Evolutionary conservation across 2,113 vertebrate genomes (phyloP).

Genomic region (Melanerpes formicivorus): DNA sequence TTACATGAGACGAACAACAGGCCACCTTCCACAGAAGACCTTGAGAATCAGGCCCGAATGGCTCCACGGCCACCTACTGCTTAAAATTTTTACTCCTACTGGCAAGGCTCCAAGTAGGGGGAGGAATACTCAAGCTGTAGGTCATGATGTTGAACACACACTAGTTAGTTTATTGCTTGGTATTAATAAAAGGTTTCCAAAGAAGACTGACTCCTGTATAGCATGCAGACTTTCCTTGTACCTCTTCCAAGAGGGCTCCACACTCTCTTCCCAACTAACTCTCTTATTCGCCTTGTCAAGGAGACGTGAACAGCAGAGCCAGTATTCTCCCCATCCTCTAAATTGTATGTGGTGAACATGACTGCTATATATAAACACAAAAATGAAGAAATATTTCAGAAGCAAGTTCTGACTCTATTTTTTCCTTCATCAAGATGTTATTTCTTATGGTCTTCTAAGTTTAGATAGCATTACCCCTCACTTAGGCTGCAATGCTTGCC

Average conservation of each 20-base stretch:
- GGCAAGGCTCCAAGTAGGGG: neutral
- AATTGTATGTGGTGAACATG: slow-evolving; percentile 11
- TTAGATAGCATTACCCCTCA: slow-evolving; percentile 13
- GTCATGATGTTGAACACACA: slow-evolving; percentile 48
- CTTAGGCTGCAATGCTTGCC: neutral
- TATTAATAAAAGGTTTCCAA: slow-evolving; percentile 58
- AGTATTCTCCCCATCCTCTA: neutral
- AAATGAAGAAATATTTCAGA: neutral
- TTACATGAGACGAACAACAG: neutral
- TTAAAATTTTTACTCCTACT: neutral
- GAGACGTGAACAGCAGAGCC: neutral
- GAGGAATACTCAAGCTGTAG: neutral
- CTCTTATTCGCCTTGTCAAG: slow-evolving; percentile 39
- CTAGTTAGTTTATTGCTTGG: slow-evolving; percentile 31
- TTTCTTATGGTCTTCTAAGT: neutral
- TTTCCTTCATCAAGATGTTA: neutral
- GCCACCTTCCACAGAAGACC: neutral
- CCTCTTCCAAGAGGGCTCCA: neutral
- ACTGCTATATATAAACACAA: slow-evolving; percentile 30
- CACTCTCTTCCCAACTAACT: neutral
- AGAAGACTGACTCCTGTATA: slow-evolving; percentile 52
- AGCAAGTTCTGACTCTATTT: neutral
- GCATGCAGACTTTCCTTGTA: slow-evolving; percentile 20
- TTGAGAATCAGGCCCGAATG: neutral
- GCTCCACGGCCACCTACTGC: neutral